These are phyloP conservation scores for Linurgus olivaceus DNA, from an alignment of 2,797 vertebrate genomes.

Conservation along the genomic window DNA sequence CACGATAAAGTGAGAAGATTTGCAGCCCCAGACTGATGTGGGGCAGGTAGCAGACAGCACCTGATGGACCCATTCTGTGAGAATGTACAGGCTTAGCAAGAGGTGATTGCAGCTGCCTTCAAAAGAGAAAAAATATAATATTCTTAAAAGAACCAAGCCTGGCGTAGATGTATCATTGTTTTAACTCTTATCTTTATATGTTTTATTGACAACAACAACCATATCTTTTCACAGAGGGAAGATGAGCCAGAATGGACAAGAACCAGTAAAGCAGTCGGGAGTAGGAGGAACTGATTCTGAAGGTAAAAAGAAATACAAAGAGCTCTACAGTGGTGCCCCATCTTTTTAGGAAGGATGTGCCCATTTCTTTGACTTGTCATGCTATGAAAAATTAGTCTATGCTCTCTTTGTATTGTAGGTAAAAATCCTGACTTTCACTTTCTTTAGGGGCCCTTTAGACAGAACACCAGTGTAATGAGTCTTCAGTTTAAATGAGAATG, in stretches of 20 bases:
- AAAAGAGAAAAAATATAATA: not conserved
- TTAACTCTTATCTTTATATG: not conserved
- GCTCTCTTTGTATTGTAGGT: not conserved
- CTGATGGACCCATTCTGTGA: not conserved
- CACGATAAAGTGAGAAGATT: not conserved
- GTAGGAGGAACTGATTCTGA: slow-evolving; percentile 83
- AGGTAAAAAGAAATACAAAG: slow-evolving; percentile 77
- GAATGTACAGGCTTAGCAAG: not conserved
- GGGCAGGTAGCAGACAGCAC: not conserved
- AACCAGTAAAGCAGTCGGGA: slow-evolving; percentile 79
- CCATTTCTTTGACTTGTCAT: not conserved
- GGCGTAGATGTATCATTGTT: not conserved
- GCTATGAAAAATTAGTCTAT: not conserved
- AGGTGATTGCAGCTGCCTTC: not conserved
- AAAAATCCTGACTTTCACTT: not conserved
- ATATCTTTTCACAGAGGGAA: slow-evolving; percentile 83
- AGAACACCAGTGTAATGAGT: not conserved
- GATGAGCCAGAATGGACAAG: slow-evolving; percentile 88
- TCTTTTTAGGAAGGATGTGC: not conserved
- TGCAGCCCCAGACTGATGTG: not conserved
- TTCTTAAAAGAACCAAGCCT: not conserved
- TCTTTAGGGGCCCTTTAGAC: not conserved
- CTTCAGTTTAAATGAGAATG: not conserved
- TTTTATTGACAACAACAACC: not conserved
- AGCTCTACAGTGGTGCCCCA: not conserved